Evolutionary conservation across 2,888 invertebrate genomes (phyloP).

Genomic region (Acanthoscelides obtectus): DNA sequence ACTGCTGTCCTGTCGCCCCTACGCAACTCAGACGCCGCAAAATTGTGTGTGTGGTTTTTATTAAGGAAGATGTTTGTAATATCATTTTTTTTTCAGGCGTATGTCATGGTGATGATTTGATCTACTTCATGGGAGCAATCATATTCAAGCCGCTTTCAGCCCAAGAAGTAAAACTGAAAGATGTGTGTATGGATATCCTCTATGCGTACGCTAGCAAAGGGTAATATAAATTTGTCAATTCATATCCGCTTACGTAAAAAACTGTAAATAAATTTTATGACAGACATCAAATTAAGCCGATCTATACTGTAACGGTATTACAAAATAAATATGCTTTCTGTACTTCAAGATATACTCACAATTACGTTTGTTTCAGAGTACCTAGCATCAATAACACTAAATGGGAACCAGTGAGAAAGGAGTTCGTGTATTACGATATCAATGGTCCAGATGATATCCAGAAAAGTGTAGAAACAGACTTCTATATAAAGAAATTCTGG

Average conservation of each 20-base stretch:
- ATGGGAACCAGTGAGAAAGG: not conserved
- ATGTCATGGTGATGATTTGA: conserved; percentile 1
- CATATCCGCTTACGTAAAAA: too few species aligned
- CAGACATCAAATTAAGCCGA: too few species aligned
- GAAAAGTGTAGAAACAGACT: not conserved
- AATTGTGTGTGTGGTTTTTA: too few species aligned
- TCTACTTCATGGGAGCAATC: not conserved
- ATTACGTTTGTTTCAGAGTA: not conserved
- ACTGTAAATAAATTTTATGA: too few species aligned
- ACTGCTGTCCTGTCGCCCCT: too few species aligned
- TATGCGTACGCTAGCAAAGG: not conserved
- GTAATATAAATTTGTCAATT: too few species aligned
- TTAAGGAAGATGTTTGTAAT: too few species aligned
- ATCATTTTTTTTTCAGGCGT: not conserved
- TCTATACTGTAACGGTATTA: too few species aligned
- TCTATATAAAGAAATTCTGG: not conserved
- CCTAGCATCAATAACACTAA: not conserved
- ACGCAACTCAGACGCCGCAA: too few species aligned
- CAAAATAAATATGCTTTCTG: not conserved
- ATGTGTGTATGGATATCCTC: not conserved
- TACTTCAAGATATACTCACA: not conserved
- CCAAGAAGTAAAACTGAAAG: not conserved
- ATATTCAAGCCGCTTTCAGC: not conserved
- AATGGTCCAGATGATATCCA: not conserved
- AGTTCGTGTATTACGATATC: not conserved